Percentiles rank a stretch among this genome's conserved stretches.
phyloP scores from a whole-genome alignment of 2,113 vertebrate species.

The Peucedramus taeniatus region DNA sequence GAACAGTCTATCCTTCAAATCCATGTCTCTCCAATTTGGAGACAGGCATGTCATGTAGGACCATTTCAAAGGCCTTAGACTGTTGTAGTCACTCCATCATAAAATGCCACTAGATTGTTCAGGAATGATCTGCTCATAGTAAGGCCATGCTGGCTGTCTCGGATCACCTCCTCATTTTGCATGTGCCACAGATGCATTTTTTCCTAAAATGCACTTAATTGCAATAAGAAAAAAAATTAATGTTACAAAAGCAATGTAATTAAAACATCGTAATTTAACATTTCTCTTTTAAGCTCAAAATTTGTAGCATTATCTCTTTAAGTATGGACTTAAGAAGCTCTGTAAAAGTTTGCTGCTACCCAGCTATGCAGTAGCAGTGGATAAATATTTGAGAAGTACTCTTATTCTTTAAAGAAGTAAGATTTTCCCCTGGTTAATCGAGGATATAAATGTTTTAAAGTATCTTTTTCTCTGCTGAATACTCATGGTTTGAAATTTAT shows the following conservation, averaged over 20 bases:
- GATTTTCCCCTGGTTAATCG: neutral
- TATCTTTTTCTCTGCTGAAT: neutral
- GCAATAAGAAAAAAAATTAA: neutral
- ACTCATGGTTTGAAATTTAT: neutral
- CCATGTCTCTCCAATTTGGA: neutral
- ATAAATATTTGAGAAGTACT: slow-evolving; percentile 1
- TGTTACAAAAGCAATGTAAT: neutral
- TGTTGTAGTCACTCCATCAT: neutral
- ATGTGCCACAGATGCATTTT: neutral
- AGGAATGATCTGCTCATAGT: no score
- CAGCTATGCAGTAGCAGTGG: neutral
- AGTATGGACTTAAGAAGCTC: neutral
- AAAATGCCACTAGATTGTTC: neutral
- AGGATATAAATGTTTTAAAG: neutral
- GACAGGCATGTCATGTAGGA: neutral
- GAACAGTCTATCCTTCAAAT: neutral
- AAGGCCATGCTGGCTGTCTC: fast-evolving
- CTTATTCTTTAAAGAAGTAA: neutral
- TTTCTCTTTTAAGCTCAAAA: neutral
- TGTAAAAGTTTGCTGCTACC: neutral
- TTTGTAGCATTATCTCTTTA: neutral
- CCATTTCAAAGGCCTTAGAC: neutral
- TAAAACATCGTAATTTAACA: neutral
- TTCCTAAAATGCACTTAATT: neutral
- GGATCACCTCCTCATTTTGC: neutral